Conservation (phyloP, 2,888 invertebrate genomes). For the Cephus rjabovi region DNA sequence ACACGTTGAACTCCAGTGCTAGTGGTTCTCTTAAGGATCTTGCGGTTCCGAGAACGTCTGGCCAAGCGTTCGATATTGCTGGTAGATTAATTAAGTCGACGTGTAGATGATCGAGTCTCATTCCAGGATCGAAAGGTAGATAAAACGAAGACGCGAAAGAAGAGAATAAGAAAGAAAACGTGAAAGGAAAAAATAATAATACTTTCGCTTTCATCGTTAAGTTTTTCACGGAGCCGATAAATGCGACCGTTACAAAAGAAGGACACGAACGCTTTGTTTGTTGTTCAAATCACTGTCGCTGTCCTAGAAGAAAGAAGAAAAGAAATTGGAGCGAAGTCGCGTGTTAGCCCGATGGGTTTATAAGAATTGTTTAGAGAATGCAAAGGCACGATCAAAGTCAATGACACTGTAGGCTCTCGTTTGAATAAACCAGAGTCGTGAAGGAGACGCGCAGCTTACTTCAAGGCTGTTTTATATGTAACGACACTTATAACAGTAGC, state of each 20-base stretch:
- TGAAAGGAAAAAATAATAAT: background rate
- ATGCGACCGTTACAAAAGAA: background rate
- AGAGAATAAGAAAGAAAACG: background rate
- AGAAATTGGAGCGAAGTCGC: background rate
- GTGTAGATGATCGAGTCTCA: background rate
- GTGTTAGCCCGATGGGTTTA: background rate
- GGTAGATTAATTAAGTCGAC: background rate
- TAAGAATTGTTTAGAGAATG: background rate
- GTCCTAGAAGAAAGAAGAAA: background rate
- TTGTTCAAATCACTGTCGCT: background rate
- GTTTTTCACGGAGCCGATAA: background rate
- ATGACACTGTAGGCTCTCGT: slow-evolving; percentile 8
- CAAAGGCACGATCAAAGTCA: slow-evolving; percentile 7
- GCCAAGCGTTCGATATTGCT: background rate
- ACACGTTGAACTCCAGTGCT: background rate
- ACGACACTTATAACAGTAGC: background rate
- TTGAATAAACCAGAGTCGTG: slow-evolving; percentile 9
- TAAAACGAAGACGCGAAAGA: background rate
- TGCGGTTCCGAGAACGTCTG: background rate
- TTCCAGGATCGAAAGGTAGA: background rate
- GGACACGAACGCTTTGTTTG: background rate
- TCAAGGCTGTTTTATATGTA: background rate
- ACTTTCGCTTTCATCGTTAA: background rate
- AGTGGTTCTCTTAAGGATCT: background rate
- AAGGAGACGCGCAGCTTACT: background rate